Base-by-base conservation (phyloP, 2,888 invertebrate species). In the Cenopis cana region DNA sequence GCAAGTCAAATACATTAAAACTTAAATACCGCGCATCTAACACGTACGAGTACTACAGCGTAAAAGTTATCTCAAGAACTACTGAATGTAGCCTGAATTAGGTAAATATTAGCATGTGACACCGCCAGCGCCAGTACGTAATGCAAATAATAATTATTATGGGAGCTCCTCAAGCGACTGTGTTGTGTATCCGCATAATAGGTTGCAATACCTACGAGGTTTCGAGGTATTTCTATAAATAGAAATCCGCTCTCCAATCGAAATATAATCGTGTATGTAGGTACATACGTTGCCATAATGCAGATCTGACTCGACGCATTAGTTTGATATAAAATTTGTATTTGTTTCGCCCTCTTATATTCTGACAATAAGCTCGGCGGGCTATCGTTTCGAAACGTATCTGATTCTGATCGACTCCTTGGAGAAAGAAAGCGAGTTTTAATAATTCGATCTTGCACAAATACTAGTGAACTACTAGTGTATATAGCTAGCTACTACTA, bases 51-150 rank as follows among this genome's bases (percentile, higher is more conserved):
- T n/a, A n/a, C n/a, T n/a, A n/a, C n/a, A 60, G 24, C 65, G 69
- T 64, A 57, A 69, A 62, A 56, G 68, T 55, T 33, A 69, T 69
- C 69, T 64, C 52, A 64, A 69, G 64, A 69, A 69, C 69, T 69
- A 69, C 50, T 29, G 24, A 56, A 64, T 64, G 29, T 64, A 57
- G 64, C 52, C 29, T 50, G 36, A 57, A 69, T 69, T 64, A 69
- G 57, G 69, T 56, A 69, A 69, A 69, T 69, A 69, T 64, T 69
- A 64, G 50, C 64, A 33, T 55, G 33, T 64, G 38, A 24, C 20
- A 38, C 69, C 62, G 56, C 62, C 49, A 50, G 62, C 69, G 55
- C 29, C 41, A 41, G 61, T 52, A 41, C 24, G 50, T 69, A 62
- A 69, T 69, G 69, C 50, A 57, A 64, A 69, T 64, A 50, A 41